Evolutionary conservation across 2,888 invertebrate species (phyloP).

Genomic region (Megalurothrips usitatus): DNA sequence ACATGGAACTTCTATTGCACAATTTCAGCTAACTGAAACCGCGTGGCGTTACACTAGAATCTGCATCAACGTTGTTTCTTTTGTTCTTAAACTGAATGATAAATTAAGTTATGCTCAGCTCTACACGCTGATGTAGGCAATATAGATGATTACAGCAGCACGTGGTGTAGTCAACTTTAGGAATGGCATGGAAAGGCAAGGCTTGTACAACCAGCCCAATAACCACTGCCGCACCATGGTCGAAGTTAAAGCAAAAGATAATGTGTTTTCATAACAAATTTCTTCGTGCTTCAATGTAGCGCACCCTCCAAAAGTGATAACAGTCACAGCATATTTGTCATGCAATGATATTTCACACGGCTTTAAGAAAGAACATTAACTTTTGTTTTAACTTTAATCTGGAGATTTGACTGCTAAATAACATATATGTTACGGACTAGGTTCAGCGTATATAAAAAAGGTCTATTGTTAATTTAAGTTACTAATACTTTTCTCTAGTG

Average conservation of each 20-base stretch:
- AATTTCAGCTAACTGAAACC: neutral
- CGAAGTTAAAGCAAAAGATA: neutral
- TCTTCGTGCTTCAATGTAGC: neutral
- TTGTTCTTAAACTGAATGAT: too few relatives aligned
- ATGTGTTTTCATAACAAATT: neutral
- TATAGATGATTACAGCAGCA: neutral
- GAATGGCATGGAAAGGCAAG: conserved; percentile 21
- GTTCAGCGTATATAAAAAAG: neutral
- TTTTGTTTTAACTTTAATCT: neutral
- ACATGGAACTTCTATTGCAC: neutral
- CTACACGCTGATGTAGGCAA: conserved; percentile 5
- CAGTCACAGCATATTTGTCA: neutral
- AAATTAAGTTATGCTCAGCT: neutral
- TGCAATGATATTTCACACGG: too few relatives aligned
- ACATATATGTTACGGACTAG: neutral
- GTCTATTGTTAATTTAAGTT: neutral
- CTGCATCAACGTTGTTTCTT: neutral
- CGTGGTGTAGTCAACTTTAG: conserved; percentile 15
- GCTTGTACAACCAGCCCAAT: conserved; percentile 5
- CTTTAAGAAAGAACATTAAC: neutral
- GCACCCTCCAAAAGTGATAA: neutral
- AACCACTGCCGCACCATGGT: conserved; percentile 16
- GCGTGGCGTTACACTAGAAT: neutral
- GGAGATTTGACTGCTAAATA: neutral
- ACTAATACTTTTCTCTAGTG: neutral